Evolutionary conservation across 2,888 invertebrate genomes (phyloP).

Genomic region (Limenitis camilla): DNA sequence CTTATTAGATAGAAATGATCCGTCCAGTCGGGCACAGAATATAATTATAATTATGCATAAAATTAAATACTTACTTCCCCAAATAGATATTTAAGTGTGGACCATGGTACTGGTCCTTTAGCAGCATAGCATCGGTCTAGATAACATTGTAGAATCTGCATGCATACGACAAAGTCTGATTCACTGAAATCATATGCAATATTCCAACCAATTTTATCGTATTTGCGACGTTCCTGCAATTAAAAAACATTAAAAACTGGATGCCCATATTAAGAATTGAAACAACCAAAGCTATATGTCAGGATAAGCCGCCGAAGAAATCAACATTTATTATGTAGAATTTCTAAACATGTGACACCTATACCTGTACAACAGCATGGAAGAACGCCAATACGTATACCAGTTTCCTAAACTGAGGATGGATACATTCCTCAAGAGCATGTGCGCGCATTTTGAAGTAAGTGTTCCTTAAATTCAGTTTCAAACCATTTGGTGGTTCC

Average conservation of each 20-base stretch:
- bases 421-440: slow-evolving; percentile 81
- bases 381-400: slow-evolving; percentile 93
- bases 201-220: slow-evolving; percentile 96
- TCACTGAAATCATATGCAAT: slow-evolving; percentile 95
- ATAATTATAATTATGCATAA: not conserved
- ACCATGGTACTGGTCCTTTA: slow-evolving; percentile 86
- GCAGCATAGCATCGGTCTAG: slow-evolving; percentile 79
- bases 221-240: slow-evolving; percentile 86
- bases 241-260: not conserved
- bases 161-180: slow-evolving; percentile 92
- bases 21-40: not conserved
- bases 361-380: slow-evolving; percentile 91
- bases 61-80: slow-evolving; percentile 79
- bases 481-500: slow-evolving; percentile 93
- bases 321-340: too few species aligned
- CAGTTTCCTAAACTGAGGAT: slow-evolving; percentile 85
- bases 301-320: too few species aligned
- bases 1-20: too few species aligned
- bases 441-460: slow-evolving; percentile 89
- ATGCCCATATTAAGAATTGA: too few species aligned
- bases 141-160: slow-evolving; percentile 89
- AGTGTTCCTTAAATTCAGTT: slow-evolving; percentile 90
- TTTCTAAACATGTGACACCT: too few species aligned
- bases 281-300: too few species aligned
- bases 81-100: slow-evolving; percentile 91